Percentiles rank a stretch among this genome's conserved stretches.
Conservation (phyloP, 2,797 vertebrate species). For the Poeciliopsis presidionis region DNA sequence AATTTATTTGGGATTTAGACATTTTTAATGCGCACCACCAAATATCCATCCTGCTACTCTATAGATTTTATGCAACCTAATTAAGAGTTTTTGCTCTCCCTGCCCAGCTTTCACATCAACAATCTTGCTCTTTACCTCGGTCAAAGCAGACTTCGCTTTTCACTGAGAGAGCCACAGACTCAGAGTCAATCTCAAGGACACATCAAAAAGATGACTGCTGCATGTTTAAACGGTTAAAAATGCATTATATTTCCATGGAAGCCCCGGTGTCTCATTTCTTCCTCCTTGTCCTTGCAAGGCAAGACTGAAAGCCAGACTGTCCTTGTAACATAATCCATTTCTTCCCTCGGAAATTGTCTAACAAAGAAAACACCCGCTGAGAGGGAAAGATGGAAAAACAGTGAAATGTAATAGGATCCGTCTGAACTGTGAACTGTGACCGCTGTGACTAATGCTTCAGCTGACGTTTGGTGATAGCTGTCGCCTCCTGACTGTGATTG, state of each 20-base stretch:
- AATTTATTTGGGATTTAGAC: conserved; percentile 10
- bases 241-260: conserved; percentile 2
- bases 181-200: conserved; percentile 40
- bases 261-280: not conserved
- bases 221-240: conserved; percentile 20
- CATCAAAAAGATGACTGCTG: not conserved
- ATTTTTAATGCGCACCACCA: conserved; percentile 18
- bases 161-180: not conserved
- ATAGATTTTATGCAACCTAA: not conserved
- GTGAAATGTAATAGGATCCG: conserved; percentile 20
- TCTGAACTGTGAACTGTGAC: conserved; percentile 29
- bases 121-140: not conserved
- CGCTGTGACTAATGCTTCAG: not conserved
- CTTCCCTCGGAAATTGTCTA: conserved; percentile 32
- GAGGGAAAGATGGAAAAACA: conserved; percentile 4
- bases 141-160: not conserved
- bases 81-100: not conserved
- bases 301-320: conserved; percentile 22
- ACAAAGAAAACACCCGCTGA: conserved; percentile 12
- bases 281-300: conserved; percentile 22
- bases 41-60: not conserved
- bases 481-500: not conserved
- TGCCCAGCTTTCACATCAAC: not conserved
- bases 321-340: conserved; percentile 31
- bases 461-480: conserved; percentile 16